These are phyloP conservation scores for Scaptomyza polygonia DNA, from an alignment of 2,888 invertebrate genomes.

Conservation along the genomic window DNA sequence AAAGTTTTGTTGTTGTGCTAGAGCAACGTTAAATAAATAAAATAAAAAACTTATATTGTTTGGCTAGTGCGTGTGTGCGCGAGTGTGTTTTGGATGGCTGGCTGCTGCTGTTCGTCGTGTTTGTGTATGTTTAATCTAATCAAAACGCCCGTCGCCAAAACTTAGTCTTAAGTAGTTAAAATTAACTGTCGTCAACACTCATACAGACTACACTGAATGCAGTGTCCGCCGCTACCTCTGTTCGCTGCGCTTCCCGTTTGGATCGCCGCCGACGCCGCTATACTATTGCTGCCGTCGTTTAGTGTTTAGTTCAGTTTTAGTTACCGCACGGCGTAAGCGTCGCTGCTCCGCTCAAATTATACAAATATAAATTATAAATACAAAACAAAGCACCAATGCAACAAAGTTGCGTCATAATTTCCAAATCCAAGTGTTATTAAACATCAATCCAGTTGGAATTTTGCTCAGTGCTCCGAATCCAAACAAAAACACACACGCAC, in stretches of 20 bases:
- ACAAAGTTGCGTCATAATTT: slow-evolving; percentile 29
- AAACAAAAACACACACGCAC: slow-evolving; percentile 43
- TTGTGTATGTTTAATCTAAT: slow-evolving; percentile 55
- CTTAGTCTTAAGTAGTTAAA: slow-evolving; percentile 45
- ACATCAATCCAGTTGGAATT: not conserved
- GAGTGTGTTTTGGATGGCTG: slow-evolving; percentile 1
- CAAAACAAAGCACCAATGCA: slow-evolving; percentile 30
- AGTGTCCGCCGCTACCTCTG: slow-evolving; percentile 6
- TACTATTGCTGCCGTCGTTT: slow-evolving; percentile 16
- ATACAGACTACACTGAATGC: slow-evolving; percentile 6
- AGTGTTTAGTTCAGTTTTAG: slow-evolving; percentile 58
- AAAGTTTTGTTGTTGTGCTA: slow-evolving; percentile 36
- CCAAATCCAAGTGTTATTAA: slow-evolving; percentile 29
- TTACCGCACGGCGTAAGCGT: slow-evolving; percentile 52
- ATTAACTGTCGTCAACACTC: slow-evolving; percentile 27
- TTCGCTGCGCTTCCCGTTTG: slow-evolving; percentile 13
- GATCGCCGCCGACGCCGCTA: slow-evolving; percentile 3
- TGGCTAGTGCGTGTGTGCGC: slow-evolving; percentile 36
- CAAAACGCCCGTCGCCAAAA: slow-evolving; percentile 37
- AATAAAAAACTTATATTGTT: slow-evolving; percentile 28
- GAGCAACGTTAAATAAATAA: not conserved
- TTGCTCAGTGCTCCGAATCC: slow-evolving; percentile 15
- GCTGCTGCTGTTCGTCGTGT: slow-evolving; percentile 26
- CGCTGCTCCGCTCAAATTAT: slow-evolving; percentile 50
- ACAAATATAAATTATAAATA: slow-evolving; percentile 56